phyloP scores from a whole-genome alignment of 2,113 vertebrate species.

The Aptenodytes forsteri region DNA sequence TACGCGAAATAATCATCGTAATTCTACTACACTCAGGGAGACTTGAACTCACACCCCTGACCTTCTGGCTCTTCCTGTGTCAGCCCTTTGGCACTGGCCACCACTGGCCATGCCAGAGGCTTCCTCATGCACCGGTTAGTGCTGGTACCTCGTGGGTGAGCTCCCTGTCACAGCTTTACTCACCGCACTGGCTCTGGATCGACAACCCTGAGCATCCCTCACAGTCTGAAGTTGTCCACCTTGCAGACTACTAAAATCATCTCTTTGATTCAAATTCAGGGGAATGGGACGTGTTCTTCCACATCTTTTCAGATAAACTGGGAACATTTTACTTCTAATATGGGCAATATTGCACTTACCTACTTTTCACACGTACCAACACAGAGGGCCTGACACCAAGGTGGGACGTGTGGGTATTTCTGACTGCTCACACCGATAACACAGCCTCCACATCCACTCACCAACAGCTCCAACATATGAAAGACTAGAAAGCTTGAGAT shows the following conservation, averaged over 20 bases:
- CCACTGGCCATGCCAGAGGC: too few relatives aligned
- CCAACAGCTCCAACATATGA: not conserved
- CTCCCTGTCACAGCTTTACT: not conserved
- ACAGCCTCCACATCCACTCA: not conserved
- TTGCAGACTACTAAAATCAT: not conserved
- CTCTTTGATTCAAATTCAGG: not conserved
- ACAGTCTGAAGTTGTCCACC: not conserved
- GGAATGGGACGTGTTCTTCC: not conserved
- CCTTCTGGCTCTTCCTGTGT: not conserved
- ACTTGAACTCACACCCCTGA: not conserved
- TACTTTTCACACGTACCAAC: not conserved
- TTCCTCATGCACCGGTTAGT: not conserved
- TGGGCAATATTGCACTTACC: not conserved
- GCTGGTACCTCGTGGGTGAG: not conserved
- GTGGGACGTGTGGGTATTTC: not conserved
- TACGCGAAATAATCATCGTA: not conserved
- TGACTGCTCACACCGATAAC: not conserved
- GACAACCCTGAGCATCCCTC: not conserved
- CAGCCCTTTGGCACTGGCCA: not conserved
- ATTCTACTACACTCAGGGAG: fast-evolving
- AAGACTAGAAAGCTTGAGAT: not conserved
- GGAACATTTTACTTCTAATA: not conserved
- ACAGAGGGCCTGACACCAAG: not conserved
- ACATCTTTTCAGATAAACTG: not conserved
- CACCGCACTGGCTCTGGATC: not conserved